Conservation (phyloP, 2,113 vertebrate species). For the Daubentonia madagascariensis region DNA sequence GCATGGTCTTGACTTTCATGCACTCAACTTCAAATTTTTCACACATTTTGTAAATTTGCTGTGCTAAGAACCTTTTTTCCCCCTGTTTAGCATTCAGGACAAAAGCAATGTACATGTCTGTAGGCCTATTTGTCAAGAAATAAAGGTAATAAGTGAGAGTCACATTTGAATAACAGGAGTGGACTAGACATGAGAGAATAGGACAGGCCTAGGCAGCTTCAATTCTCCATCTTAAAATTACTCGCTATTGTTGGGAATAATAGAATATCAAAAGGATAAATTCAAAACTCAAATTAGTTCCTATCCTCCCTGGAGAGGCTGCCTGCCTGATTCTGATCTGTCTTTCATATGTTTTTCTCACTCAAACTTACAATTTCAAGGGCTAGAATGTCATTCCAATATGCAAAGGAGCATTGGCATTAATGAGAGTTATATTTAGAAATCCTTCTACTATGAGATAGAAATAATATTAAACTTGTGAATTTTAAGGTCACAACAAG, state of each 20-base stretch:
- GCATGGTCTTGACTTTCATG: not conserved
- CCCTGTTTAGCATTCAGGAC: conserved; percentile 58
- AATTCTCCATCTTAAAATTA: conserved; percentile 69
- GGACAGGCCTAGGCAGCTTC: conserved; percentile 58
- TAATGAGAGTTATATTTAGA: conserved; percentile 76
- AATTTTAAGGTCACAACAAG: conserved; percentile 67
- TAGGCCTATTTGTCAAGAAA: conserved; percentile 61
- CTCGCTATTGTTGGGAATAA: conserved; percentile 71
- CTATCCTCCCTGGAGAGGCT: conserved; percentile 62
- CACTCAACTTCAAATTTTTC: conserved; percentile 2
- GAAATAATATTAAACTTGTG: conserved; percentile 53
- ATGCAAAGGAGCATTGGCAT: conserved; percentile 60
- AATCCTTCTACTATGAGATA: conserved; percentile 51
- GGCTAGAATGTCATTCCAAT: conserved; percentile 59
- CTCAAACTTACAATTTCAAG: conserved; percentile 70
- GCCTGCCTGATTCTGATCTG: conserved; percentile 68
- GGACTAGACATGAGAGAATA: conserved; percentile 66
- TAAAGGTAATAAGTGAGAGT: conserved; percentile 60
- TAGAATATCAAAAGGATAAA: conserved; percentile 72
- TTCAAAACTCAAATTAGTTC: conserved; percentile 76
- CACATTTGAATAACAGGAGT: conserved; percentile 74
- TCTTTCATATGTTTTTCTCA: conserved; percentile 57
- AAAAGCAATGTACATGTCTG: conserved; percentile 39
- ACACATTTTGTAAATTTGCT: conserved; percentile 11
- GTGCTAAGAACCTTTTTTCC: not conserved